These are phyloP conservation scores for Caenorhabditis panamensis DNA, from an alignment of 2,888 invertebrate genomes.

Conservation along the genomic window DNA sequence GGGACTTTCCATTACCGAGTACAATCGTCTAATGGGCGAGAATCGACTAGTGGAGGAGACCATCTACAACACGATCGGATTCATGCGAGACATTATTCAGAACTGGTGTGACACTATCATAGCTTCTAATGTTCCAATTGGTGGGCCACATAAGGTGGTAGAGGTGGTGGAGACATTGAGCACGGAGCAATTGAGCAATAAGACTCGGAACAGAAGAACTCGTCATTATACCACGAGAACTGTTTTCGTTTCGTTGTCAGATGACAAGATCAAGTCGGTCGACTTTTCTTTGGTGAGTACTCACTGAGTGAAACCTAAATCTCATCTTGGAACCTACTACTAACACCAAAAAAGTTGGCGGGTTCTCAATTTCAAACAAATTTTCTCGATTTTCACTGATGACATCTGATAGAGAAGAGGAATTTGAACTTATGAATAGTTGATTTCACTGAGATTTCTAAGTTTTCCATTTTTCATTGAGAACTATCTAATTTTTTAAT, in stretches of 20 bases:
- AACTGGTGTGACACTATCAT: conserved; percentile 66
- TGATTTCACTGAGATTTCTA: no score
- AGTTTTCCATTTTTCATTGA: no score
- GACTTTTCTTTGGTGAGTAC: conserved; percentile 53
- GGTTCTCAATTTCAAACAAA: no score
- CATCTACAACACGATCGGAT: conserved; percentile 70
- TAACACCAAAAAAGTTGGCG: no score
- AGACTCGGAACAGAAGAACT: conserved; percentile 64
- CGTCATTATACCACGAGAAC: conserved; percentile 63
- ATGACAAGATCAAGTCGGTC: conserved; percentile 53
- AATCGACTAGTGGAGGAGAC: conserved; percentile 70
- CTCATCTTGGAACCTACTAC: no score
- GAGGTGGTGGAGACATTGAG: conserved; percentile 67
- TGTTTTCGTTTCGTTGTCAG: conserved; percentile 61
- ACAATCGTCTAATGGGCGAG: conserved; percentile 66
- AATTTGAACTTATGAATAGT: no score
- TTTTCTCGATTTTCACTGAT: no score
- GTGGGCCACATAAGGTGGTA: conserved; percentile 59
- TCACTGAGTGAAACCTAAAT: no score
- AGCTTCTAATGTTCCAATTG: conserved; percentile 57
- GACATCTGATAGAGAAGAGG: no score
- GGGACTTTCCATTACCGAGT: conserved; percentile 65
- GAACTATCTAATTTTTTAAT: no score
- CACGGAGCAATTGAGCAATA: conserved; percentile 65
- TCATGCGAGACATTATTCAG: conserved; percentile 70